Conservation (phyloP, 1,140 invertebrate genomes). For the Drosophila arawakana region DNA sequence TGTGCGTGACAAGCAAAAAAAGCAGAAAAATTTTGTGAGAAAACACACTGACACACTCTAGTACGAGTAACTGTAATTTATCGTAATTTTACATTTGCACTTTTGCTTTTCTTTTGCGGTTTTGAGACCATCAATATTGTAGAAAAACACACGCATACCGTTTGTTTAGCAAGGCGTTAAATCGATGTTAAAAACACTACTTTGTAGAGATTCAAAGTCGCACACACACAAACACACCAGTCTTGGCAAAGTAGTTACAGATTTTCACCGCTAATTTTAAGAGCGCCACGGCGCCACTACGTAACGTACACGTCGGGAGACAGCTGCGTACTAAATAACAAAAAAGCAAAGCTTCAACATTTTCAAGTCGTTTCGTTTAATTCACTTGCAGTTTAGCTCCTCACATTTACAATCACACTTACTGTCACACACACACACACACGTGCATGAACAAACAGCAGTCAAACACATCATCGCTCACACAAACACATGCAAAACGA, state of each 20-base stretch:
- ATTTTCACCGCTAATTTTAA: conserved; percentile 61
- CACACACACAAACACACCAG: neutral
- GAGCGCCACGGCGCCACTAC: conserved; percentile 69
- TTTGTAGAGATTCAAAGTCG: conserved; percentile 21
- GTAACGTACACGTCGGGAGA: conserved; percentile 74
- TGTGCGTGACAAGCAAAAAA: conserved; percentile 1
- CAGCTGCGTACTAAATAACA: conserved; percentile 75
- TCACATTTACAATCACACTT: conserved; percentile 31
- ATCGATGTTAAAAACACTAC: conserved; percentile 25
- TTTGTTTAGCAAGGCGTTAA: conserved; percentile 59
- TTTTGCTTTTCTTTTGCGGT: conserved; percentile 66
- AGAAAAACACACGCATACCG: conserved; percentile 67
- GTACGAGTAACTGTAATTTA: conserved; percentile 24
- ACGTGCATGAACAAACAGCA: conserved; percentile 7
- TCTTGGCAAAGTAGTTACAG: conserved; percentile 52
- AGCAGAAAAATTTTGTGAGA: conserved; percentile 54
- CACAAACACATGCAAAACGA: conserved; percentile 15
- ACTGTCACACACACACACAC: conserved; percentile 30
- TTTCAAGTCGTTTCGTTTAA: conserved; percentile 81
- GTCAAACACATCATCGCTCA: conserved; percentile 42
- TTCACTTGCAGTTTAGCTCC: conserved; percentile 64
- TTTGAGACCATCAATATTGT: neutral
- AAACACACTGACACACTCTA: conserved; percentile 74
- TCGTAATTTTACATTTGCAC: conserved; percentile 67
- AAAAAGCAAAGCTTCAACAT: conserved; percentile 75